Evolutionary conservation across 2,888 invertebrate genomes (phyloP).

Genomic region (Hypomecis atomaria): DNA sequence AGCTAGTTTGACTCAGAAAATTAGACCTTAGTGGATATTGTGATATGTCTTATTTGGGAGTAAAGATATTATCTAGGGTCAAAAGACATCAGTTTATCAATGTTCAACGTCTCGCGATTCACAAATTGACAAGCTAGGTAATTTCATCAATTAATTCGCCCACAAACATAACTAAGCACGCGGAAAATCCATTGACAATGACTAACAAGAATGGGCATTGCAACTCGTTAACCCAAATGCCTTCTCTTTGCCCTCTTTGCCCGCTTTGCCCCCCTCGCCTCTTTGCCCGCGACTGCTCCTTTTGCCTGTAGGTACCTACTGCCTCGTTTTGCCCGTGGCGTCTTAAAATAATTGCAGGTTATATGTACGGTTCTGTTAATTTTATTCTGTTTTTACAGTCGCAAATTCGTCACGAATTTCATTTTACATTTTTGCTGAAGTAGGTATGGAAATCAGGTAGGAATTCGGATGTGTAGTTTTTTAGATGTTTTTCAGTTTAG

Average conservation of each 20-base stretch:
- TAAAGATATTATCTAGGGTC: too few species aligned
- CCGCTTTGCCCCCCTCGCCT: constrained; percentile 3
- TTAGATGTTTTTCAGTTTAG: too few species aligned
- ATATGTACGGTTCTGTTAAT: constrained; percentile 27
- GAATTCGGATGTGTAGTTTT: too few species aligned
- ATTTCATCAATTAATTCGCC: too few species aligned
- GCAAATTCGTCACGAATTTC: constrained; percentile 2
- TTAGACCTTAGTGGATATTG: too few species aligned
- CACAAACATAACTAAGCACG: background rate
- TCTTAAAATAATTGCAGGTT: constrained; percentile 37
- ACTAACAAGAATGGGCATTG: constrained; percentile 38
- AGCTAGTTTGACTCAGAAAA: too few species aligned
- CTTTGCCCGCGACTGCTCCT: background rate
- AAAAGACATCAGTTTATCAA: too few species aligned
- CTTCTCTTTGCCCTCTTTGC: constrained; percentile 27
- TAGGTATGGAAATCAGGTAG: background rate
- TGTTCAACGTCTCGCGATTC: too few species aligned
- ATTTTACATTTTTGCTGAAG: constrained; percentile 7
- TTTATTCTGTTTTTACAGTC: constrained; percentile 18
- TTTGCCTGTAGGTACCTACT: background rate
- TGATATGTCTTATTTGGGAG: too few species aligned
- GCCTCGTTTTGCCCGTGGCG: constrained; percentile 13
- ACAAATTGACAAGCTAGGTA: too few species aligned
- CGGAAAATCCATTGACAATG: constrained; percentile 24
- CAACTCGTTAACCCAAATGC: constrained; percentile 58